Conservation (phyloP, 2,888 invertebrate genomes). For the Zygaena filipendulae region DNA sequence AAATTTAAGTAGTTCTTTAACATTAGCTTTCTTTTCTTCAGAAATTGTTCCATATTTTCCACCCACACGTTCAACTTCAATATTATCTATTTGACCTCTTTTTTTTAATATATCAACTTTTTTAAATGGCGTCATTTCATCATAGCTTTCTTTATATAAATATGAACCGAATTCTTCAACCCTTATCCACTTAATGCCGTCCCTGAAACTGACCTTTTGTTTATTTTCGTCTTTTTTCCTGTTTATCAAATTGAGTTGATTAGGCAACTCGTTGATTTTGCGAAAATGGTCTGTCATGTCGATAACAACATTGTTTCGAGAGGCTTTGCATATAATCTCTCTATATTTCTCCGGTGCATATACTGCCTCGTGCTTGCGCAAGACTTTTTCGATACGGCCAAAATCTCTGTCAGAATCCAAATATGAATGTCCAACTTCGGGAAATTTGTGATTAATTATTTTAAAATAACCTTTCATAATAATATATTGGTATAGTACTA, state of each 20-base stretch:
- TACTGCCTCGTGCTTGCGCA: slow-evolving; percentile 21
- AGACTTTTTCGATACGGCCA: slow-evolving; percentile 24
- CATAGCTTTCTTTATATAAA: slow-evolving; percentile 14
- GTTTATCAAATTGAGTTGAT: slow-evolving; percentile 3
- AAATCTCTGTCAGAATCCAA: slow-evolving; percentile 28
- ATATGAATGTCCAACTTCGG: slow-evolving; percentile 26
- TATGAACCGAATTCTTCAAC: slow-evolving; percentile 12
- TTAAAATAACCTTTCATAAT: slow-evolving; percentile 21
- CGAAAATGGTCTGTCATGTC: slow-evolving; percentile 3
- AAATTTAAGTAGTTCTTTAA: slow-evolving; percentile 11
- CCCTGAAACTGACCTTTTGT: slow-evolving; percentile 2
- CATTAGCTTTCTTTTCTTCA: slow-evolving; percentile 12
- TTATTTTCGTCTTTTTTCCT: slow-evolving; percentile 3
- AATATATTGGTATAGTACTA: slow-evolving; percentile 7
- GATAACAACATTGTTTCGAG: slow-evolving; percentile 2
- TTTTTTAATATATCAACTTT: slow-evolving; percentile 14
- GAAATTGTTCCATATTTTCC: slow-evolving; percentile 15
- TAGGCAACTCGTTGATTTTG: slow-evolving; percentile 2
- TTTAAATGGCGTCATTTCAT: slow-evolving; percentile 14
- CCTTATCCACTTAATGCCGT: slow-evolving; percentile 11
- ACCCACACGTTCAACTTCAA: slow-evolving; percentile 7
- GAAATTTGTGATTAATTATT: slow-evolving; percentile 26
- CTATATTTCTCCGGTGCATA: slow-evolving; percentile 21
- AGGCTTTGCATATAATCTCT: slow-evolving; percentile 5
- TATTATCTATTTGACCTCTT: slow-evolving; percentile 8